These are phyloP conservation scores for Pseudopleuronectes americanus DNA, from an alignment of 2,797 vertebrate genomes.

Conservation along the genomic window DNA sequence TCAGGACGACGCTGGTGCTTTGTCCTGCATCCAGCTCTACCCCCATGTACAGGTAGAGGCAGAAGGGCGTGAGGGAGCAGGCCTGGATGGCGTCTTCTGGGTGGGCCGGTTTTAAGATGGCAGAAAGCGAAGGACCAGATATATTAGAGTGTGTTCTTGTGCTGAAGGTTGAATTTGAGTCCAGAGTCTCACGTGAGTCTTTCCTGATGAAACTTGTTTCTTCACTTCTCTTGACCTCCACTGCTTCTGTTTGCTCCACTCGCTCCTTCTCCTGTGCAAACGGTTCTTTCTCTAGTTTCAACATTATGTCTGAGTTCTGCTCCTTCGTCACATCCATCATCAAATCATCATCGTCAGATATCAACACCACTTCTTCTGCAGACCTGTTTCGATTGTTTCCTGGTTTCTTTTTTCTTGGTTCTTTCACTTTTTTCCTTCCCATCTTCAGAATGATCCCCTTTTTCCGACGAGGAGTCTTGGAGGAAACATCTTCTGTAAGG, in stretches of 20 bases:
- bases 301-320: neutral
- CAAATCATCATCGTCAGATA: conserved; percentile 53
- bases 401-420: neutral
- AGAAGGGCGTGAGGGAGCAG: conserved; percentile 68
- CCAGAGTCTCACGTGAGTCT: neutral
- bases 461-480: neutral
- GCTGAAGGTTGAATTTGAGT: neutral
- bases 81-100: conserved; percentile 38
- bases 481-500: neutral
- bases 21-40: conserved; percentile 54
- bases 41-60: conserved; percentile 75
- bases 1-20: conserved; percentile 59
- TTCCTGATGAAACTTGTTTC: conserved; percentile 23
- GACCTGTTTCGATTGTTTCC: neutral
- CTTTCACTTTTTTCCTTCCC: rapidly evolving
- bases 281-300: neutral
- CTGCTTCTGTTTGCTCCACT: neutral
- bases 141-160: neutral
- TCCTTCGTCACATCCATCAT: neutral
- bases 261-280: too few species aligned
- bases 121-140: neutral
- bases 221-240: neutral
- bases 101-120: conserved; percentile 13
- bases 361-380: conserved; percentile 12
- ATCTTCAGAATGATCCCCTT: neutral